These are phyloP conservation scores for Coranthus polyacanthus DNA, from an alignment of 2,797 vertebrate species.

Conservation along the genomic window DNA sequence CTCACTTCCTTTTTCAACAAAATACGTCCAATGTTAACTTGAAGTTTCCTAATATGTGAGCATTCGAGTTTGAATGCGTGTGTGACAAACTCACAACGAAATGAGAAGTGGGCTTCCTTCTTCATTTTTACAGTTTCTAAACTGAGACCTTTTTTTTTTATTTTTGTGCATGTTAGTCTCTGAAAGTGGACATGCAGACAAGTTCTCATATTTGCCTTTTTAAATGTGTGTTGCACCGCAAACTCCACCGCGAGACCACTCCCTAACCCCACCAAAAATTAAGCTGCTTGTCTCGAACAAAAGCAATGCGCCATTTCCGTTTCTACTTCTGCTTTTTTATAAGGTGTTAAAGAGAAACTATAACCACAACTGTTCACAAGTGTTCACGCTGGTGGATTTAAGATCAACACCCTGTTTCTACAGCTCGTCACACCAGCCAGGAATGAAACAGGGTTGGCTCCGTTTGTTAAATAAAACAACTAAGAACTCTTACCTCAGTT, in stretches of 20 bases:
- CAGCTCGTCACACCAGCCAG: no score
- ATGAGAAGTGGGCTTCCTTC: slow-evolving; percentile 27
- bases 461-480: no score
- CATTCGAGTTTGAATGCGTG: background rate
- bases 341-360: slow-evolving; percentile 28
- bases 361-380: slow-evolving; percentile 1
- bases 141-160: background rate
- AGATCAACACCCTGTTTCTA: slow-evolving; percentile 27
- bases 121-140: slow-evolving; percentile 11
- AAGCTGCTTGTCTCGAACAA: background rate
- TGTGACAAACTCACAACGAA: slow-evolving; percentile 1
- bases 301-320: slow-evolving; percentile 41
- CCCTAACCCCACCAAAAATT: slow-evolving; percentile 30
- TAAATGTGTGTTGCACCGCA: background rate
- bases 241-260: slow-evolving; percentile 42
- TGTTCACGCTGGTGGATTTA: background rate
- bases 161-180: background rate
- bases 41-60: background rate
- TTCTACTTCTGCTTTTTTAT: slow-evolving; percentile 5
- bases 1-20: slow-evolving; percentile 61
- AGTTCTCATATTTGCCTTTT: background rate
- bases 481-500: no score
- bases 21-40: slow-evolving; percentile 3
- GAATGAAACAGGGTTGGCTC: no score
- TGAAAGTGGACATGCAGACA: no score